These are phyloP conservation scores for Cheilosia urbana DNA, from an alignment of 2,888 invertebrate genomes.

Conservation along the genomic window DNA sequence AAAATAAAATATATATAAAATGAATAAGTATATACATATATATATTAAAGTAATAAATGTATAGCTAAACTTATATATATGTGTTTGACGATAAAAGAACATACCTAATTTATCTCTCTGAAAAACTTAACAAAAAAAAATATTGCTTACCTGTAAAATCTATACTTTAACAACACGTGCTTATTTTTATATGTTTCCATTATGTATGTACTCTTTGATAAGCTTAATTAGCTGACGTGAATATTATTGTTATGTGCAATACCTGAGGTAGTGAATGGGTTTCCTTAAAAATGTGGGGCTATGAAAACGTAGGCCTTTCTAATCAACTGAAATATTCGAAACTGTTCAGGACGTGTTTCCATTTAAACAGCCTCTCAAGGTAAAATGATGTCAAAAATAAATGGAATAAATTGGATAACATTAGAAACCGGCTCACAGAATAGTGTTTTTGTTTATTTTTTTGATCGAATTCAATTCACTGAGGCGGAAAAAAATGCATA, in stretches of 20 bases:
- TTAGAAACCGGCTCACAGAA: too few species aligned
- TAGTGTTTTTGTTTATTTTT: not conserved
- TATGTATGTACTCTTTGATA: constrained; percentile 1
- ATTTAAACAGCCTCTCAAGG: too few species aligned
- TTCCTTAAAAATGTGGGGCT: not conserved
- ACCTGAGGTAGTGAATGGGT: not conserved
- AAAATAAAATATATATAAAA: constrained; percentile 7
- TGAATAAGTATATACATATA: constrained; percentile 7
- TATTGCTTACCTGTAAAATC: constrained; percentile 6
- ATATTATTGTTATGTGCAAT: constrained; percentile 22
- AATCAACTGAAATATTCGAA: too few species aligned
- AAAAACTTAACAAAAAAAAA: not conserved
- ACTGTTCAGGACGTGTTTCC: too few species aligned
- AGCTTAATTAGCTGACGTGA: constrained; percentile 2
- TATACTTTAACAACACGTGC: not conserved
- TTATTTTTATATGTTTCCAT: constrained; percentile 26
- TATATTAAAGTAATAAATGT: constrained; percentile 33
- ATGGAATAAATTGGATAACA: too few species aligned
- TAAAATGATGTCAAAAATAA: too few species aligned
- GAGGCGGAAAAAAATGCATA: too few species aligned
- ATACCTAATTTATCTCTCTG: constrained; percentile 18
- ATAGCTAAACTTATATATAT: constrained; percentile 39
- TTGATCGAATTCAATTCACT: too few species aligned
- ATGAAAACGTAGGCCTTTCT: not conserved
- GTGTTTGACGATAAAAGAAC: constrained; percentile 40